Evolutionary conservation across 2,797 vertebrate species (phyloP).

Genomic region (Tangara arthus): DNA sequence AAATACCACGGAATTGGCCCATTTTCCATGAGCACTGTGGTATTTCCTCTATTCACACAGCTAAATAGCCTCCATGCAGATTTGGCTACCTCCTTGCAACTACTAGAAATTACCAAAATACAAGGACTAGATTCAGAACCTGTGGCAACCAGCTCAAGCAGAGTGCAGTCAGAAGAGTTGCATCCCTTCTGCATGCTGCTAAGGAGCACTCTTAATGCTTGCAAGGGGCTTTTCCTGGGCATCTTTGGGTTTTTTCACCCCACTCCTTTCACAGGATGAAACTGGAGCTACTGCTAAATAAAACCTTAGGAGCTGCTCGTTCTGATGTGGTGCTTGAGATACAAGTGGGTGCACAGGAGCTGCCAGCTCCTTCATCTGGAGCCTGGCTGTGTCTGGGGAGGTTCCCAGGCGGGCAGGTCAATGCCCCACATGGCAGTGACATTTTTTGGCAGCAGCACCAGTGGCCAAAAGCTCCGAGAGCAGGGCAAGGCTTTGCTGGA

Average conservation of each 20-base stretch:
- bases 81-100: neutral
- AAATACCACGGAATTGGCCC: conserved; percentile 42
- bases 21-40: conserved; percentile 41
- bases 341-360: neutral
- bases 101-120: neutral
- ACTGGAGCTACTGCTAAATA: neutral
- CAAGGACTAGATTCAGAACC: neutral
- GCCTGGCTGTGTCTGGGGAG: neutral
- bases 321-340: neutral
- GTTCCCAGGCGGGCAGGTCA: fast-evolving
- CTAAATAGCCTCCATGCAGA: conserved; percentile 10
- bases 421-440: neutral
- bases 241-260: neutral
- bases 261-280: neutral
- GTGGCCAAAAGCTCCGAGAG: neutral
- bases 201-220: neutral
- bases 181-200: neutral
- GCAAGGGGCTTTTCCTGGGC: neutral
- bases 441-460: neutral
- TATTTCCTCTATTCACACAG: conserved; percentile 42
- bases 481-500: neutral
- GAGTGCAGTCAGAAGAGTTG: neutral
- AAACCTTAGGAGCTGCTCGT: neutral
- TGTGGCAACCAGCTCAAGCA: neutral
- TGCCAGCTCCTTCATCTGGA: neutral